Evolutionary conservation across 2,113 vertebrate species (phyloP).

Genomic region (Rhea pennata): DNA sequence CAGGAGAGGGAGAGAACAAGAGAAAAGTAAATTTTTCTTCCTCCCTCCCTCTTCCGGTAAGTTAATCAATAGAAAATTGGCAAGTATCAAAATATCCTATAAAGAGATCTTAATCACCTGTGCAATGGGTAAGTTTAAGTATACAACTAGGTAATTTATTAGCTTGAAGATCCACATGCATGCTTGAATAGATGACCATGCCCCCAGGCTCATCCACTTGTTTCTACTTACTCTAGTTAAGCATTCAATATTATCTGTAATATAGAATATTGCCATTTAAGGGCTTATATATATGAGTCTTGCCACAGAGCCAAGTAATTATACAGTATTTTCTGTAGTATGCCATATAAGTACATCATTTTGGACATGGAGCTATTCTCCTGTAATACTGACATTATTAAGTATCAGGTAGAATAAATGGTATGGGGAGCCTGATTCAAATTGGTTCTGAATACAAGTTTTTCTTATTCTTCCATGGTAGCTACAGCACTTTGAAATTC

Average conservation of each 20-base stretch:
- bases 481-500: neutral
- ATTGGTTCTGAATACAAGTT: neutral
- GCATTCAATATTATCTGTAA: conserved; percentile 61
- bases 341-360: neutral
- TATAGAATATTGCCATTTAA: conserved; percentile 58
- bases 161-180: conserved; percentile 71
- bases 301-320: conserved; percentile 52
- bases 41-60: neutral
- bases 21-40: neutral
- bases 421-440: neutral
- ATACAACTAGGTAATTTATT: conserved; percentile 75
- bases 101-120: conserved; percentile 74
- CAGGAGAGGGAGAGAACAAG: too few species aligned
- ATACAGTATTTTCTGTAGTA: neutral
- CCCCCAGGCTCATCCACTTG: conserved; percentile 63
- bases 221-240: conserved; percentile 72
- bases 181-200: conserved; percentile 72
- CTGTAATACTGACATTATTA: neutral
- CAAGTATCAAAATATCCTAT: conserved; percentile 57
- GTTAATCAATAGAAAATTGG: conserved; percentile 55
- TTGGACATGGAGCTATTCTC: neutral
- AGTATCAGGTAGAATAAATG: neutral
- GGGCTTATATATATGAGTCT: conserved; percentile 23
- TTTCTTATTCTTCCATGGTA: neutral
- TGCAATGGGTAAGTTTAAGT: conserved; percentile 67